These are phyloP conservation scores for Melinaea menophilus DNA, from an alignment of 2,888 invertebrate species.

Conservation along the genomic window DNA sequence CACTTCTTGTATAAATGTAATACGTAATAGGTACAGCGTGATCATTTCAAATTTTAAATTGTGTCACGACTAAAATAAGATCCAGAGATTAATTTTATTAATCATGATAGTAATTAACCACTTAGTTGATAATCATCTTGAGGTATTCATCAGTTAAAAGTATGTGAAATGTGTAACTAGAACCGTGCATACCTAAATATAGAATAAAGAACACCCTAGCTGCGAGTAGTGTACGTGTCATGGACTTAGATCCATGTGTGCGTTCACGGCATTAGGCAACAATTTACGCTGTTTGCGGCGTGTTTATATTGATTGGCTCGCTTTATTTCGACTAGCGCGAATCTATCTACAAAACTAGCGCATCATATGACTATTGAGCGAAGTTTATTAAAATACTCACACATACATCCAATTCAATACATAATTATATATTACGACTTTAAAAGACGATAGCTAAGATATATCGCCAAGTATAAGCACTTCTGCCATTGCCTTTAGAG, in stretches of 20 bases:
- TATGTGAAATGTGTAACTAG: no score
- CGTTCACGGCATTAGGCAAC: constrained; percentile 75
- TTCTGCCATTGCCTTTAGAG: constrained; percentile 21
- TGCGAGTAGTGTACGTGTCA: constrained; percentile 47
- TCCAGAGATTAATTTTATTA: no score
- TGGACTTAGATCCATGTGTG: constrained; percentile 54
- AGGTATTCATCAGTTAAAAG: no score
- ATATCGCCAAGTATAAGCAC: constrained; percentile 12
- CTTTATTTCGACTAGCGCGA: constrained; percentile 76
- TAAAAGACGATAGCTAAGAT: constrained; percentile 1
- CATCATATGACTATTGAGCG: constrained; percentile 35
- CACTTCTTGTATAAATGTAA: constrained; percentile 70
- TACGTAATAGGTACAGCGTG: constrained; percentile 60
- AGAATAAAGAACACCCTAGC: constrained; percentile 50
- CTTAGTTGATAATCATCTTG: no score
- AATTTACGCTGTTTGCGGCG: constrained; percentile 78
- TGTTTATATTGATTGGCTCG: constrained; percentile 79
- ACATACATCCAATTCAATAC: neutral
- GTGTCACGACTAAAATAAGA: no score
- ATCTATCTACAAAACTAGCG: constrained; percentile 67
- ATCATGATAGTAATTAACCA: no score
- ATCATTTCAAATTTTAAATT: constrained; percentile 30
- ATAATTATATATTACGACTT: constrained; percentile 1
- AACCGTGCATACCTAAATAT: neutral
- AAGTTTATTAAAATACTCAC: constrained; percentile 2